A percentile compares a stretch with the other conserved stretches of the same genome.
Conservation (phyloP, 2,888 invertebrate species). For the Cryptus viduatorius region DNA sequence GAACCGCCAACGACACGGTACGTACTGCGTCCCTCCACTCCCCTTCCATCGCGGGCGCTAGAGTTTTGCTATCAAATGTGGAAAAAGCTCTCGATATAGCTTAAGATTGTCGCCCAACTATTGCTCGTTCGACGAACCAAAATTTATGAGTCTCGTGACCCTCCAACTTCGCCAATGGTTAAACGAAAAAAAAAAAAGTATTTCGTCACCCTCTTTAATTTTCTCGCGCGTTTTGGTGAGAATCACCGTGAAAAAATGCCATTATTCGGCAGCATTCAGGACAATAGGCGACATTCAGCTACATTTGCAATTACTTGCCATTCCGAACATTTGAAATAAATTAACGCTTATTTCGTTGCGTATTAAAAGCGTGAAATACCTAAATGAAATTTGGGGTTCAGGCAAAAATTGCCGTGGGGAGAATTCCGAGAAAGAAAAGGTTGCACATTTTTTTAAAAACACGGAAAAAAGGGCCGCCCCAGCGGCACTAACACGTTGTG, state of each 20-base stretch:
- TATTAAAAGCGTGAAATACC: too few relatives aligned
- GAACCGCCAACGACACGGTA: constrained; percentile 59
- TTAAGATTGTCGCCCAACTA: constrained; percentile 56
- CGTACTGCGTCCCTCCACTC: not conserved
- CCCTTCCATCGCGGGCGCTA: not conserved
- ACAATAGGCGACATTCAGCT: not conserved
- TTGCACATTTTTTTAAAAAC: too few relatives aligned
- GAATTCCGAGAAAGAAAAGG: too few relatives aligned
- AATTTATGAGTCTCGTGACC: constrained; percentile 34
- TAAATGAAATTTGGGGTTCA: too few relatives aligned
- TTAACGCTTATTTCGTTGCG: too few relatives aligned
- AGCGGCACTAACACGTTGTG: too few relatives aligned
- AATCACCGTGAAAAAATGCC: not conserved
- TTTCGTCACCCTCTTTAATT: constrained; percentile 9
- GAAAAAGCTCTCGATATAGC: constrained; percentile 46
- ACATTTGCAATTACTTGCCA: not conserved
- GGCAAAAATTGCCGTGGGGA: too few relatives aligned
- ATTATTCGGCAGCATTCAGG: not conserved
- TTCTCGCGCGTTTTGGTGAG: not conserved
- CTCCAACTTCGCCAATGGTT: constrained; percentile 13
- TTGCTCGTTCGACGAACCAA: constrained; percentile 35
- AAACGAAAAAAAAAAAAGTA: constrained; percentile 16
- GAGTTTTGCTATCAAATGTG: constrained; percentile 45
- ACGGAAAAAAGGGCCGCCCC: too few relatives aligned
- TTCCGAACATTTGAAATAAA: not conserved